Evolutionary conservation across 2,888 invertebrate genomes (phyloP).

Genomic region (Drosophila greeni): DNA sequence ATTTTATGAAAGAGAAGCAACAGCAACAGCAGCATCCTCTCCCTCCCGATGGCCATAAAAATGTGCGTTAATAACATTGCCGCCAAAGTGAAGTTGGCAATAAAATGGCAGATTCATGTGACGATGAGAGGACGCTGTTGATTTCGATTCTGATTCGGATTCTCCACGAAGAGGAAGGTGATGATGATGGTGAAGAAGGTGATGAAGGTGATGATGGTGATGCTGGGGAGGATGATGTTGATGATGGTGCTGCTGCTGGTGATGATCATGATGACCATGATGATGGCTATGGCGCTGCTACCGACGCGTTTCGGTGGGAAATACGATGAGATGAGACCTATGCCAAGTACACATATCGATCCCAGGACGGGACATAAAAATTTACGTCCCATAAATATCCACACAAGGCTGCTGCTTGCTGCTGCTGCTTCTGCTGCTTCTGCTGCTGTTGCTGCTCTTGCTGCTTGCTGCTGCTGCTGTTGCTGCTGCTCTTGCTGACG

Average conservation of each 20-base stretch:
- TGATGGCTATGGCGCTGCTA: slow-evolving; percentile 32
- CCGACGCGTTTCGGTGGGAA: slow-evolving; percentile 37
- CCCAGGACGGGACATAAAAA: slow-evolving; percentile 63
- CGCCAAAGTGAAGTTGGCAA: slow-evolving; percentile 73
- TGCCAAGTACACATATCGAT: slow-evolving; percentile 52
- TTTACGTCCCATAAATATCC: slow-evolving; percentile 74
- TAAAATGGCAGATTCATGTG: slow-evolving; percentile 76
- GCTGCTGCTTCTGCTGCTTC: slow-evolving; percentile 11
- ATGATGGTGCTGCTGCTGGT: slow-evolving; percentile 10
- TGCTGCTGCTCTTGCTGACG: slow-evolving; percentile 5
- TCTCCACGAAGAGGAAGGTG: slow-evolving; percentile 40
- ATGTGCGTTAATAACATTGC: slow-evolving; percentile 74
- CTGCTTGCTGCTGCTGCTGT: slow-evolving; percentile 7
- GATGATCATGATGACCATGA: slow-evolving; percentile 24
- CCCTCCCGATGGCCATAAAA: slow-evolving; percentile 57
- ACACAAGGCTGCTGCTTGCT: slow-evolving; percentile 59
- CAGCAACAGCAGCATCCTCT: slow-evolving; percentile 10
- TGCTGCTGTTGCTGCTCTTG: slow-evolving; percentile 8
- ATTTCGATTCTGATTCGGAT: slow-evolving; percentile 38
- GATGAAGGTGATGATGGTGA: slow-evolving; percentile 25
- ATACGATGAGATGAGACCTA: slow-evolving; percentile 31
- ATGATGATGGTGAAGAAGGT: slow-evolving; percentile 11
- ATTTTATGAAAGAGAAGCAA: slow-evolving; percentile 7
- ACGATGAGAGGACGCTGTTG: slow-evolving; percentile 49
- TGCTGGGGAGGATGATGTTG: too few species aligned